These are phyloP conservation scores for Lutjanus argentimaculatus DNA, from an alignment of 2,797 vertebrate species.

Conservation along the genomic window DNA sequence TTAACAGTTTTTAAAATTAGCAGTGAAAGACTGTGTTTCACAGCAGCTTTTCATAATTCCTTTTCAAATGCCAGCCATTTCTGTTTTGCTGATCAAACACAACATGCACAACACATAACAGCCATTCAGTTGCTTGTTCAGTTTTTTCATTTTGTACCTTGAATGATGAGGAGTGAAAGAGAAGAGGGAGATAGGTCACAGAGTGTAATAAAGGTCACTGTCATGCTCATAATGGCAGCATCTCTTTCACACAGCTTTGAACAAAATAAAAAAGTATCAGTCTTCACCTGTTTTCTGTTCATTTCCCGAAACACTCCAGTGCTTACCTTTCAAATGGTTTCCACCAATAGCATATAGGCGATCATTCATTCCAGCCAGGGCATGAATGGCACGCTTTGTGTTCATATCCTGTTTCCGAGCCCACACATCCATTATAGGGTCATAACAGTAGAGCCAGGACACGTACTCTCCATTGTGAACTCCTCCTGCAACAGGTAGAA, in stretches of 20 bases:
- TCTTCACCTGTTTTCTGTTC: constrained; percentile 44
- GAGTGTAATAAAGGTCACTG: constrained; percentile 33
- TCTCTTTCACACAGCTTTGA: constrained; percentile 36
- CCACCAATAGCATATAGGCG: constrained; percentile 98
- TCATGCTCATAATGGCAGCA: constrained; percentile 21
- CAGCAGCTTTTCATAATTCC: constrained; percentile 23
- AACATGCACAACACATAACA: constrained; percentile 11
- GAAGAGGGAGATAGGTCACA: neutral
- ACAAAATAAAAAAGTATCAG: constrained; percentile 14
- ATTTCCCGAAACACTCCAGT: constrained; percentile 38
- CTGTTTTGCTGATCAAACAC: neutral
- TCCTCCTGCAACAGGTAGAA: constrained; percentile 88
- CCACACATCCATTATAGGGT: constrained; percentile 99
- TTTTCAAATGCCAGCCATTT: constrained; percentile 3
- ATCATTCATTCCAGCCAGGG: constrained; percentile 97
- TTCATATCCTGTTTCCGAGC: constrained; percentile 99
- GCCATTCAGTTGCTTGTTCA: neutral
- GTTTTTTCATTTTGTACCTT: constrained; percentile 17
- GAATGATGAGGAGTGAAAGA: constrained; percentile 31
- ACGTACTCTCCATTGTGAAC: constrained; percentile 99
- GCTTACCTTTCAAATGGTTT: constrained; percentile 98
- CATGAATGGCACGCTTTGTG: constrained; percentile 98
- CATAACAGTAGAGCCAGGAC: constrained; percentile 99
- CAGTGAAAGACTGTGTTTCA: constrained; percentile 5
- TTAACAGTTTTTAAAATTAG: constrained; percentile 11